These are phyloP conservation scores for Herpetotheres cachinnans DNA, from an alignment of 2,113 vertebrate genomes.

Conservation along the genomic window DNA sequence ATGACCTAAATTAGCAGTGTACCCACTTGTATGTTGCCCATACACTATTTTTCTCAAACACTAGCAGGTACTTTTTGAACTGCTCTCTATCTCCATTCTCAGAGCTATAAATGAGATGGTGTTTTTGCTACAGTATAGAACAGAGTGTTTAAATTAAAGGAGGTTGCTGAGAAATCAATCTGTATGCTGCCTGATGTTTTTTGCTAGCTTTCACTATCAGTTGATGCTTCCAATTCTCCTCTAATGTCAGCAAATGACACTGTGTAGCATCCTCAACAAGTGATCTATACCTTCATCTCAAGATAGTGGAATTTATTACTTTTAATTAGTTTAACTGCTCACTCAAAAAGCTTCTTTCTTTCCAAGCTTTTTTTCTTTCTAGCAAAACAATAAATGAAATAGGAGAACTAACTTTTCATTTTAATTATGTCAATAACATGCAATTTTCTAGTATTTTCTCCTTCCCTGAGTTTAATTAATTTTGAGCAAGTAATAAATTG, in stretches of 20 bases:
- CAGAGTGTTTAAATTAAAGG: neutral
- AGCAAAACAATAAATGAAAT: slow-evolving; percentile 17
- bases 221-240: neutral
- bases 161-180: slow-evolving; percentile 3
- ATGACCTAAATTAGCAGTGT: neutral
- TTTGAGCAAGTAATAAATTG: slow-evolving; percentile 49
- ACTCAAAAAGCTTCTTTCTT: neutral
- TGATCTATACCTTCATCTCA: slow-evolving; percentile 20
- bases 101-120: neutral
- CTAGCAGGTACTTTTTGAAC: neutral
- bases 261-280: neutral
- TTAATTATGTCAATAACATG: slow-evolving; percentile 45
- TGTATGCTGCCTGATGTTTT: neutral
- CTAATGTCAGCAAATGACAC: neutral
- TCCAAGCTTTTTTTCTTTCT: neutral
- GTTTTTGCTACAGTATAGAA: neutral
- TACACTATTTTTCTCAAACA: neutral
- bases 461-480: slow-evolving; percentile 54
- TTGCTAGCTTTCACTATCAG: slow-evolving; percentile 3
- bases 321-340: slow-evolving; percentile 41
- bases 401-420: slow-evolving; percentile 9
- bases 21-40: neutral
- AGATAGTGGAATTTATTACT: neutral
- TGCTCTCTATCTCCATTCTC: neutral
- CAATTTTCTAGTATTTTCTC: slow-evolving; percentile 44